Conservation (phyloP, 1,140 invertebrate species). For the Atta cephalotes region DNA sequence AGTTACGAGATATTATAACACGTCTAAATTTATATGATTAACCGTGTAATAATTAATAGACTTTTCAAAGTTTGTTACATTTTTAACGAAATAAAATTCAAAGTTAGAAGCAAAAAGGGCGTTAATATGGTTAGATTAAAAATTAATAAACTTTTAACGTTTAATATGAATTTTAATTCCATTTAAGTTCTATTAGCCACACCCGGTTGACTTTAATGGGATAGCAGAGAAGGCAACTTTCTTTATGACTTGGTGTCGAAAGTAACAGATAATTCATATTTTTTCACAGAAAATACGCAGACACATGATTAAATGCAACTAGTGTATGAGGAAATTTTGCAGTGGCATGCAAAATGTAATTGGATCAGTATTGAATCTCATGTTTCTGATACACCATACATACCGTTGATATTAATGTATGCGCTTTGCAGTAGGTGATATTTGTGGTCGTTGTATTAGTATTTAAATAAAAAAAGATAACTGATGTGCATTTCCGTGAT, state of each 20-base stretch:
- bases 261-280: slow-evolving; percentile 49
- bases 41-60: slow-evolving; percentile 10
- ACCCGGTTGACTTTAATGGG: slow-evolving; percentile 43
- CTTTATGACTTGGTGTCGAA: slow-evolving; percentile 38
- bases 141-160: slow-evolving; percentile 53
- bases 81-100: slow-evolving; percentile 41
- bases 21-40: slow-evolving; percentile 25
- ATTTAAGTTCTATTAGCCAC: slow-evolving; percentile 59
- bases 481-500: slow-evolving; percentile 4
- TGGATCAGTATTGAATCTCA: not conserved
- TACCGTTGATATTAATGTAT: not conserved
- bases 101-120: slow-evolving; percentile 43
- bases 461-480: slow-evolving; percentile 13
- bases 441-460: not conserved
- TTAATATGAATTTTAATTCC: slow-evolving; percentile 59
- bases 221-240: slow-evolving; percentile 53
- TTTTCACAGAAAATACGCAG: not conserved
- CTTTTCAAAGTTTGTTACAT: slow-evolving; percentile 40
- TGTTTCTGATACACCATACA: not conserved
- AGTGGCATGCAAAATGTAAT: not conserved
- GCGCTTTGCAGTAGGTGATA: not conserved
- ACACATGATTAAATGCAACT: slow-evolving; percentile 4
- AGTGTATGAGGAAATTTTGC: slow-evolving; percentile 9
- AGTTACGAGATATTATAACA: not conserved
- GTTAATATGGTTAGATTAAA: slow-evolving; percentile 53